Evolutionary conservation across 64 coral and sea anemone genomes (phyloP).

Genomic region (Exaiptasia diaphana): DNA sequence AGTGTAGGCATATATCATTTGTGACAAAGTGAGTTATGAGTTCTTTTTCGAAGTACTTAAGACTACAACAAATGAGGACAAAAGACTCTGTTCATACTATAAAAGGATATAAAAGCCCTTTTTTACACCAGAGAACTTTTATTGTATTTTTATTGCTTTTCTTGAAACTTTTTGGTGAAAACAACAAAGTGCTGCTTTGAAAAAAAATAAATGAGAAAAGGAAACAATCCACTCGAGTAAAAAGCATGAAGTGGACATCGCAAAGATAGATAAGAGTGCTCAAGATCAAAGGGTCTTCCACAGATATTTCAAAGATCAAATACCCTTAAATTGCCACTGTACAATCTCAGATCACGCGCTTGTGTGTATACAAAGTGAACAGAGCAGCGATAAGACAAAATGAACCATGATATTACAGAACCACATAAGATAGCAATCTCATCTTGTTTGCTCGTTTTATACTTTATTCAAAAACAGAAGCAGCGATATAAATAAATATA

Average conservation of each 20-base stretch:
- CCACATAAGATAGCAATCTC: neutral
- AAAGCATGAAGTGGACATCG: neutral
- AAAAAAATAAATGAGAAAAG: too few relatives aligned
- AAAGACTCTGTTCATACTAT: neutral
- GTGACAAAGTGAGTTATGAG: too few relatives aligned
- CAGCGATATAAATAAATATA: too few relatives aligned
- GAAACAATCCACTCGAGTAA: neutral
- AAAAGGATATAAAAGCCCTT: too few relatives aligned
- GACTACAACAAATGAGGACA: neutral
- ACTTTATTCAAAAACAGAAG: neutral
- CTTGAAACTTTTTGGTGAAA: too few relatives aligned
- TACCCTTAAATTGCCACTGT: neutral
- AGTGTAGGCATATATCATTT: too few relatives aligned
- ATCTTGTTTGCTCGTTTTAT: neutral
- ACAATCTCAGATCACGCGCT: neutral
- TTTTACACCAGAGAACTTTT: too few relatives aligned
- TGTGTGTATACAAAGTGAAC: neutral
- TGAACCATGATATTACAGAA: too few relatives aligned
- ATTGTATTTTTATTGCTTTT: too few relatives aligned
- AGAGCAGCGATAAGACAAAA: neutral
- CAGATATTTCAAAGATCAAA: neutral
- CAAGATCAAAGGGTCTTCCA: neutral
- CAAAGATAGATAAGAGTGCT: neutral
- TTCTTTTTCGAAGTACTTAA: conserved; percentile 4
- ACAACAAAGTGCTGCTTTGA: too few relatives aligned